phyloP scores from a whole-genome alignment of 2,113 vertebrate species.

The Erinaceus europaeus region DNA sequence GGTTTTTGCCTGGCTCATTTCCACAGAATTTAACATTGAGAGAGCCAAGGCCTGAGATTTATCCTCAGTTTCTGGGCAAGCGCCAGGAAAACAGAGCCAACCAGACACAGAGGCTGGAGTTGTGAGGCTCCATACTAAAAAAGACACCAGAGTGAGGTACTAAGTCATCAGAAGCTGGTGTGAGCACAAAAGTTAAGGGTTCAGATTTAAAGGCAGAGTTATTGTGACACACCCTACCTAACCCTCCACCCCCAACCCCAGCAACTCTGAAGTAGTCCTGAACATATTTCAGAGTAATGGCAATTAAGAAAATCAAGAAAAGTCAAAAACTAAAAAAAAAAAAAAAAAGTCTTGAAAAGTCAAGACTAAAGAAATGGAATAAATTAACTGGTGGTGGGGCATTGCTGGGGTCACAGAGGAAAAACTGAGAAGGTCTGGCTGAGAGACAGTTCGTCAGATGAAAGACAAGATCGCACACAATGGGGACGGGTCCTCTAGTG shows the following conservation, averaged over 20 bases:
- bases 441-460: background rate
- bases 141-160: background rate
- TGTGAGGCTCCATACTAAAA: constrained; percentile 25
- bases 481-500: background rate
- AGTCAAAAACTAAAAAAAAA: background rate
- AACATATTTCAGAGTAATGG: background rate
- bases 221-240: background rate
- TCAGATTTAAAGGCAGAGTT: constrained; percentile 11
- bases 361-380: background rate
- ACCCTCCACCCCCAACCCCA: too few species aligned
- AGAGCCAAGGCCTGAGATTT: constrained; percentile 57
- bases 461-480: constrained; percentile 24
- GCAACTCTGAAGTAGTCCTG: background rate
- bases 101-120: constrained; percentile 33
- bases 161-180: background rate
- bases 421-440: background rate
- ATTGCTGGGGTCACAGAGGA: background rate
- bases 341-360: background rate
- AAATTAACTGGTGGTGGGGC: background rate
- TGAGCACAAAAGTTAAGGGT: background rate
- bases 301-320: background rate
- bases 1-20: constrained; percentile 64
- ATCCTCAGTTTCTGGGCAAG: constrained; percentile 48
- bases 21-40: constrained; percentile 58
- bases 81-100: constrained; percentile 63